Conservation (phyloP, 1,140 invertebrate species). For the Anastrepha obliqua region DNA sequence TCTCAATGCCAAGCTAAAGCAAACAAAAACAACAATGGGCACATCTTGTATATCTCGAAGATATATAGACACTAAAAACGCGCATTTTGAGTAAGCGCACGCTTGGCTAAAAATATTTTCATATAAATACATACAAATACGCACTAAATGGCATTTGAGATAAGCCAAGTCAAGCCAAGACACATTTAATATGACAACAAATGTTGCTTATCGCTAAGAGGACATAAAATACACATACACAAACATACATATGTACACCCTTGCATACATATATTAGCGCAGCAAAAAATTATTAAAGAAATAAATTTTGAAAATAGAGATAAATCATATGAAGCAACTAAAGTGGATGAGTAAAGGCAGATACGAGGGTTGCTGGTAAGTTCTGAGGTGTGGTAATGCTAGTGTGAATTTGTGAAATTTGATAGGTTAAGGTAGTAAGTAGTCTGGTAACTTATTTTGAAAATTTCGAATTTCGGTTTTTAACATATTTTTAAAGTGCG, state of each 20-base stretch:
- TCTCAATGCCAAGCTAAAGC: slow-evolving; percentile 20
- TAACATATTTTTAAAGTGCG: no score
- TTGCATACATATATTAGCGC: not conserved
- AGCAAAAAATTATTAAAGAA: no score
- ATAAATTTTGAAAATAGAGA: no score
- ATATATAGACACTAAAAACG: not conserved
- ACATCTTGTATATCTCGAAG: not conserved
- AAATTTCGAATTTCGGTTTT: no score
- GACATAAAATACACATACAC: not conserved
- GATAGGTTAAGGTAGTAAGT: no score
- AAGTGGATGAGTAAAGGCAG: no score
- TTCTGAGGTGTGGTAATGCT: no score
- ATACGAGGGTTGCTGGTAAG: no score
- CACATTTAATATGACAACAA: slow-evolving; percentile 23
- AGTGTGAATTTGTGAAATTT: no score
- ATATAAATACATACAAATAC: slow-evolving; percentile 5
- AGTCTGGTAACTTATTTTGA: no score
- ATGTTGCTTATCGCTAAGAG: slow-evolving; percentile 15
- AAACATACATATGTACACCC: not conserved
- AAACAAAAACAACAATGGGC: not conserved
- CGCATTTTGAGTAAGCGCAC: not conserved
- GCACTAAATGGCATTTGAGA: slow-evolving; percentile 17
- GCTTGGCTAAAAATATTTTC: not conserved
- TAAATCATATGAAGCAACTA: no score
- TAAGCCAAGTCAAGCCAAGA: slow-evolving; percentile 5